Percentiles rank a stretch among this genome's conserved stretches.
Evolutionary conservation across 1,140 invertebrate species (phyloP).

Genomic region (Cherax quadricarinatus): DNA sequence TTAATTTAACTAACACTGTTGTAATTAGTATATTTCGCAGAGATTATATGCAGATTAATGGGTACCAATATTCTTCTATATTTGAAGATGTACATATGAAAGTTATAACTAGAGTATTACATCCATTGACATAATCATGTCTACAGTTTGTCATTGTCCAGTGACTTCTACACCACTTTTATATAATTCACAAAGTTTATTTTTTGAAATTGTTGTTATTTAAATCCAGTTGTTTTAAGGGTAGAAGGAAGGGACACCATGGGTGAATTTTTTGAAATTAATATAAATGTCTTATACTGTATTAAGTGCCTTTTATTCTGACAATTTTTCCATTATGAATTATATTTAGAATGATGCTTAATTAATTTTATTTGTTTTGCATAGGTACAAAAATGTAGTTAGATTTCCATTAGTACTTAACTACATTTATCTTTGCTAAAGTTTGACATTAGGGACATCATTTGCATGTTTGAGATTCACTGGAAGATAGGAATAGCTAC

Average conservation of each 20-base stretch:
- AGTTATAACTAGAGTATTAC: constrained; percentile 44
- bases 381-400: too few relatives aligned
- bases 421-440: too few relatives aligned
- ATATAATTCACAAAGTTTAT: constrained; percentile 54
- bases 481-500: too few relatives aligned
- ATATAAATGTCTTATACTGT: constrained; percentile 56
- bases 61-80: constrained; percentile 45
- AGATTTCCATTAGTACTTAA: too few relatives aligned
- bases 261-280: constrained; percentile 40
- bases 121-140: constrained; percentile 33
- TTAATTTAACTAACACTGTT: constrained; percentile 6
- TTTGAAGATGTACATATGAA: constrained; percentile 42
- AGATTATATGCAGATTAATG: constrained; percentile 38
- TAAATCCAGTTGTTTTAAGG: constrained; percentile 60
- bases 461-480: too few relatives aligned
- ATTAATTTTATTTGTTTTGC: too few relatives aligned
- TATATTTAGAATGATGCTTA: too few relatives aligned
- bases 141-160: constrained; percentile 40
- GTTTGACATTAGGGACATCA: too few relatives aligned
- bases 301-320: background rate
- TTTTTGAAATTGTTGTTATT: constrained; percentile 57
- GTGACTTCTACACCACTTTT: constrained; percentile 45
- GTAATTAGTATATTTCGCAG: constrained; percentile 28
- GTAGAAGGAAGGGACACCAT: constrained; percentile 46
- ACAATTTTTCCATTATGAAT: too few relatives aligned